Base-by-base conservation (phyloP, 2,888 invertebrate species). In the Cephus nigrinus region DNA sequence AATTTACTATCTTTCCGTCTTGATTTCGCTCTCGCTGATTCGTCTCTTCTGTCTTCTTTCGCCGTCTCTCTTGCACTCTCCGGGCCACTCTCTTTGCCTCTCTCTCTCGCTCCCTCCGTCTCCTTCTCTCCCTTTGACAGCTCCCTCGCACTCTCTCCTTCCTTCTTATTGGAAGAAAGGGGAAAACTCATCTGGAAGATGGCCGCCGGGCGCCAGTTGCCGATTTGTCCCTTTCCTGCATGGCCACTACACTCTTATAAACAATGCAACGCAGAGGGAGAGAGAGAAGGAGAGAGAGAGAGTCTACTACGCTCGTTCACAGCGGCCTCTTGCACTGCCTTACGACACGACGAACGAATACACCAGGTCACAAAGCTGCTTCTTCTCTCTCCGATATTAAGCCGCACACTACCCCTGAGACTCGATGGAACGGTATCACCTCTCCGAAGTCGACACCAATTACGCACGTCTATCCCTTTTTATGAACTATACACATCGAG, bases 131-230 rank as follows among this genome's bases (percentile, higher is more conserved):
- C 35, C 36, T 30, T 30, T 34, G 69, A 31, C 69, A 32, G 68
- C 36, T 55, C 74, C 68, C 35, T 76, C 36, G 11, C 69, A 75
- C 68, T 69, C 74, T 40, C 76, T 36, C 34, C 32, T 33, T 72
- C 73, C 68, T 33, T 73, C 33, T 73, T 75, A 36, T 81, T 85
- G 84, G 84, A 86, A 86, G 89, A 88, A 89, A 88, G 85, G 88
- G 88, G 88, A 90, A 93, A 92, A 92, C 91, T 92, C 91, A 92
- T 92, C 92, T 92, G 92, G 92, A 93, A 93, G 93, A 93, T 93
- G 93, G 93, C 93, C 93, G 93, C 92, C 92, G 92, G 90, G 92
- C 91, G 91, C 91, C 91, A 92, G 86, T 88, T 83, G 87, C 88
- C 86, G 86, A 88, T 88, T 88, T 87, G 87, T 87, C 84, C 85